Percentiles rank a stretch among this genome's conserved stretches.
Evolutionary conservation across 2,113 vertebrate genomes (phyloP).

Genomic region (Erythrocercus mccallii): DNA sequence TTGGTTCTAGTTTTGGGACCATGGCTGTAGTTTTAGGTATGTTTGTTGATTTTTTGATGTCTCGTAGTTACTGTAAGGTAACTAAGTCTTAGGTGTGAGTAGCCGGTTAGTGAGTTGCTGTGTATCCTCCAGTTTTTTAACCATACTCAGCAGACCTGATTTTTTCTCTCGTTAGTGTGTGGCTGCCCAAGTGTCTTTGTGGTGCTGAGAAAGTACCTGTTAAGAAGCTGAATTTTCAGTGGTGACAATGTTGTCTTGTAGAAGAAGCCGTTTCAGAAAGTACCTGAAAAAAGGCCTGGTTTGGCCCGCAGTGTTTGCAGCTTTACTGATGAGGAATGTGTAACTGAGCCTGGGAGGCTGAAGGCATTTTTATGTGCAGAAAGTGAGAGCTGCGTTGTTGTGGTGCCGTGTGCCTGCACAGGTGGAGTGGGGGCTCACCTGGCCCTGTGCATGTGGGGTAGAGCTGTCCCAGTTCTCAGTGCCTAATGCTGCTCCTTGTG

Average conservation of each 20-base stretch:
- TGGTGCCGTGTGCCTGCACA: neutral
- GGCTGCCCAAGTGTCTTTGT: rapidly evolving
- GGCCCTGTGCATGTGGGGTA: neutral
- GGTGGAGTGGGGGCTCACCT: neutral
- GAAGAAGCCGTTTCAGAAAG: neutral
- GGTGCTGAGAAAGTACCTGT: neutral
- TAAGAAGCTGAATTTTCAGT: neutral
- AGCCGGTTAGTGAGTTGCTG: neutral
- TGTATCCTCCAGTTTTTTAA: rapidly evolving
- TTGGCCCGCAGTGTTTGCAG: neutral
- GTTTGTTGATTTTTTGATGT: neutral
- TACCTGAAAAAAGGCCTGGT: rapidly evolving
- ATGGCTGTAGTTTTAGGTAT: neutral
- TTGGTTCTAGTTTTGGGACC: neutral
- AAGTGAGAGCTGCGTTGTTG: neutral
- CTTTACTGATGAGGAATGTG: neutral
- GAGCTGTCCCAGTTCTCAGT: neutral
- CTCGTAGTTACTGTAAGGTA: neutral
- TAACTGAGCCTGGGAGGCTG: neutral
- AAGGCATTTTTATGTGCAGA: neutral
- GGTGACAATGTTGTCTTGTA: neutral
- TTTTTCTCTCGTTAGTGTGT: neutral
- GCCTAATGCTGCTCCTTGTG: neutral
- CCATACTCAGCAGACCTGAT: rapidly evolving
- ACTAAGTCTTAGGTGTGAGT: neutral